Percentiles rank a stretch among this genome's conserved stretches.
phyloP scores from a whole-genome alignment of 2,888 invertebrate species.

The Synanthedon formicaeformis region DNA sequence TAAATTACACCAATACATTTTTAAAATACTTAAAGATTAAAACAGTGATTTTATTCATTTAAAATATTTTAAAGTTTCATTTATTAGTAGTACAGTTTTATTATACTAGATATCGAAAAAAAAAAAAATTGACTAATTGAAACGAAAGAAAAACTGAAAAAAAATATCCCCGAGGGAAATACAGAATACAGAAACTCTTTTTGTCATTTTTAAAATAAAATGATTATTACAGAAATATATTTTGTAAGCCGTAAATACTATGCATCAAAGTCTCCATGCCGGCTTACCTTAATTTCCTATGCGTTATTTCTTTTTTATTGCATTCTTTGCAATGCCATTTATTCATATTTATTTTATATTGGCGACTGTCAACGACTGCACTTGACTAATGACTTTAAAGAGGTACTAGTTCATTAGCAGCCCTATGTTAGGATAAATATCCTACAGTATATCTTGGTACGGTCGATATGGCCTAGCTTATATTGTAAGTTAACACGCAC shows the following conservation, averaged over 20 bases:
- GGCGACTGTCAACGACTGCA: not conserved
- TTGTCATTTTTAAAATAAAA: no score
- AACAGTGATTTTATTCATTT: no score
- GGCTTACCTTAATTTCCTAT: not conserved
- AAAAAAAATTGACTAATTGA: no score
- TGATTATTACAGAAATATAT: not conserved
- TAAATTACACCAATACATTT: no score
- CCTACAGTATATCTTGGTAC: slow-evolving; percentile 15
- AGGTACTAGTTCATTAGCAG: slow-evolving; percentile 27
- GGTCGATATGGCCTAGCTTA: slow-evolving; percentile 4
- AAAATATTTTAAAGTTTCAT: no score
- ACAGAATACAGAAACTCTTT: no score
- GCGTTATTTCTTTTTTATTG: not conserved
- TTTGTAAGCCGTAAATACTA: not conserved
- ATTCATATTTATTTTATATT: not conserved
- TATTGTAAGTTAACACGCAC: slow-evolving; percentile 2
- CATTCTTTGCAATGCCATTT: not conserved
- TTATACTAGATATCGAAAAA: no score
- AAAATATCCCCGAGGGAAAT: no score
- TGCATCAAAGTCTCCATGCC: not conserved
- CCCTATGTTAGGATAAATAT: slow-evolving; percentile 20
- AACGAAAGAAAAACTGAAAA: no score
- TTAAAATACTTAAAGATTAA: no score
- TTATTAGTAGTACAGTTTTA: no score
- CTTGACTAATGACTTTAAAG: slow-evolving; percentile 9